phyloP scores from a whole-genome alignment of 2,888 invertebrate species.

The Nemotelus nigrinus region DNA sequence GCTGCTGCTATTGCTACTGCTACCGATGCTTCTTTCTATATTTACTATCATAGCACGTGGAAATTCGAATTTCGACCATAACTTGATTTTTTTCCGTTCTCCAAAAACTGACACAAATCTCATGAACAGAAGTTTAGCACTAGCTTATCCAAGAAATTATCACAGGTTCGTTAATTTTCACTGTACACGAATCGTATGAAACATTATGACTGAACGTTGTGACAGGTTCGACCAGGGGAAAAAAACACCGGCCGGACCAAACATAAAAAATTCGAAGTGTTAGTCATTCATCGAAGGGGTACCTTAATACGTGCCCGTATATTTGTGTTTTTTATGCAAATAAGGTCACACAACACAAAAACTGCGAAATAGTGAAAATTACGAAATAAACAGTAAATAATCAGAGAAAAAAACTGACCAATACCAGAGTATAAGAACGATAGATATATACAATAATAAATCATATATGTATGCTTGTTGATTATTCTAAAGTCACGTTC shows the following conservation, averaged over 20 bases:
- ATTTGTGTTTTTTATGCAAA: background rate
- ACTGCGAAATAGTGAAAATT: background rate
- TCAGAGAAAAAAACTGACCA: background rate
- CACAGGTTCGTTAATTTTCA: constrained; percentile 38
- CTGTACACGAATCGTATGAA: background rate
- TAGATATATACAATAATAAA: too few relatives aligned
- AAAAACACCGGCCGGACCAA: too few relatives aligned
- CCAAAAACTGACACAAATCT: background rate
- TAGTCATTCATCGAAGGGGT: too few relatives aligned
- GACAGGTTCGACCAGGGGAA: background rate
- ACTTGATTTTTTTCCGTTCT: background rate
- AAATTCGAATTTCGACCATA: background rate
- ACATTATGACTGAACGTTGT: background rate
- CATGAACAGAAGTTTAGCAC: constrained; percentile 8
- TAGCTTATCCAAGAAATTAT: constrained; percentile 43
- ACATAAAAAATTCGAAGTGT: too few relatives aligned
- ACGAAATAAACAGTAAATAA: constrained; percentile 9
- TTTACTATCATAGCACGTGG: constrained; percentile 30
- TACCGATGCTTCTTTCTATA: too few relatives aligned
- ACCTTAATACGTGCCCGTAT: too few relatives aligned
- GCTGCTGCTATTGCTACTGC: too few relatives aligned
- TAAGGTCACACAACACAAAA: constrained; percentile 13
- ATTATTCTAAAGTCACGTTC: too few relatives aligned
- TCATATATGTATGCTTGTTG: too few relatives aligned
- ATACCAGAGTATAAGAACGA: too few relatives aligned